Base-by-base conservation (phyloP, 2,888 invertebrate species). In the Craniophora ligustri region DNA sequence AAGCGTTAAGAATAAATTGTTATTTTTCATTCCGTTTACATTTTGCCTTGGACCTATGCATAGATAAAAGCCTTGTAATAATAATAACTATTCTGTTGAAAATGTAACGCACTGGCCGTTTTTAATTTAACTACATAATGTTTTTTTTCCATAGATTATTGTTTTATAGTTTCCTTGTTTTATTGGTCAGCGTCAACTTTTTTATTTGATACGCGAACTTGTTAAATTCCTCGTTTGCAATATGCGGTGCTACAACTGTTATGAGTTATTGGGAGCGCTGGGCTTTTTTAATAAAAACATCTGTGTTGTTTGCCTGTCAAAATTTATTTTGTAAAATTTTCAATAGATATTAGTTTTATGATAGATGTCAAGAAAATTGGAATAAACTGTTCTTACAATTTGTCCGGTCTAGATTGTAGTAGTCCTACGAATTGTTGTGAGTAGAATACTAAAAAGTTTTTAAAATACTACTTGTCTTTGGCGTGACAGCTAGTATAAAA, bases 171-270 rank as follows among this genome's bases (percentile, higher is more conserved):
- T 23, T 31, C 46, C 40, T 53, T 58, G 66, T 77, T 81, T 77
- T 74, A 70, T 80, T 75, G 66, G 64, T 56, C 61, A 56, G 54
- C 69, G 65, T 74, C 67, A 82, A 84, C 79, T 85, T 87, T 85
- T 85, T 84, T 81, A 84, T 86, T 84, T 82, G 75, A 75, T 79
- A 74, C 51, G 46, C 41, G 35, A 72, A 72, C 72, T 74, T 73
- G 70, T 60, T 57, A 75, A 75, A 75, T 67, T 63, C 67, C 56
- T 26, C 51, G 55, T 39, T 48, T 74, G n/a, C 77, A 79, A 81
- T 78, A 81, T 77, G 75, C 57, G 51, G 50, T 15, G 72, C 71
- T 66, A 73, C 75, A 69, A 64, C 61, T 70, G 74, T 65, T 78
- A 66, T 67, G 64, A 59, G 51, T 56, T 63, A 49, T 70, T 63